phyloP scores from a whole-genome alignment of 1,140 invertebrate species.

The Drosophila oshimai region DNA sequence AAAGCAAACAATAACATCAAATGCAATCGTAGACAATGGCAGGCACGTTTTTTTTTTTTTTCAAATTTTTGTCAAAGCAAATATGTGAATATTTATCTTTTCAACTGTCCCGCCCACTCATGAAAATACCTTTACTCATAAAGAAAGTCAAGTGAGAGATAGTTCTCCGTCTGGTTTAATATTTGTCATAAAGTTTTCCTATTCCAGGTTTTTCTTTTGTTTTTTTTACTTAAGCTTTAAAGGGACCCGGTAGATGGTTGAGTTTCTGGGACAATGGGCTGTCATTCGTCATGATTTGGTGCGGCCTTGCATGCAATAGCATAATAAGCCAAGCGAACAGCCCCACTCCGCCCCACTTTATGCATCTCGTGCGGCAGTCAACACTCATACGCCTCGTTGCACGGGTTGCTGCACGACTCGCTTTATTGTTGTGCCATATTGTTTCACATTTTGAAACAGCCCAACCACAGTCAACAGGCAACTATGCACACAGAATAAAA shows the following conservation, averaged over 20 bases:
- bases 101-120: constrained; percentile 11
- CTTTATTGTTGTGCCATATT: constrained; percentile 73
- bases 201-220: neutral
- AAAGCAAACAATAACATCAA: constrained; percentile 22
- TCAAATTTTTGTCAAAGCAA: constrained; percentile 10
- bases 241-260: constrained; percentile 6
- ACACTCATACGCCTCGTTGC: constrained; percentile 75
- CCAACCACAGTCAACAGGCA: constrained; percentile 28
- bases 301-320: constrained; percentile 64
- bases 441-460: constrained; percentile 59
- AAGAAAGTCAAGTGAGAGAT: constrained; percentile 8
- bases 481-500: neutral
- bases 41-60: constrained; percentile 30
- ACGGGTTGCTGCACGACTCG: constrained; percentile 70
- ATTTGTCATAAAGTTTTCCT: neutral
- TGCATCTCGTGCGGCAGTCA: constrained; percentile 49
- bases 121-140: neutral
- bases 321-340: constrained; percentile 66
- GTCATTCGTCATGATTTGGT: constrained; percentile 73
- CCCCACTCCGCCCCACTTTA: neutral
- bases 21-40: constrained; percentile 27
- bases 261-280: constrained; percentile 29
- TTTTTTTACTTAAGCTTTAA: constrained; percentile 9
- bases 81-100: constrained; percentile 11
- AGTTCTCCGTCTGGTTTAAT: neutral